phyloP scores from a whole-genome alignment of 53 echinoderm and acorn worm genomes.

The Echinarachnius parma region DNA sequence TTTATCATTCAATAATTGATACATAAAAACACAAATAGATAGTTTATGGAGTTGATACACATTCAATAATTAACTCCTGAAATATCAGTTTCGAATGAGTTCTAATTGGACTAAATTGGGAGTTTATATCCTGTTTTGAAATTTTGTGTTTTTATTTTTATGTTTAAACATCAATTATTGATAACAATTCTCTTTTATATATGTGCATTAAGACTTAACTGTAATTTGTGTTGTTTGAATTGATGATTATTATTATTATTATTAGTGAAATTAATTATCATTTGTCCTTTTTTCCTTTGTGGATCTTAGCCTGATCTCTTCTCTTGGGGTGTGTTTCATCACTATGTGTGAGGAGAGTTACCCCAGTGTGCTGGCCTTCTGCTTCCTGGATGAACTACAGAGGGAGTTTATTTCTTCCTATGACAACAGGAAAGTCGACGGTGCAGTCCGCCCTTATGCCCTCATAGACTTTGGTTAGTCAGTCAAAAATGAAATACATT shows the following conservation, averaged over 20 bases:
- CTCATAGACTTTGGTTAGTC: slow-evolving; percentile 93
- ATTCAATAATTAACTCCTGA: too few species aligned
- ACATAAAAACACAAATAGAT: too few species aligned
- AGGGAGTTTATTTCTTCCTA: slow-evolving; percentile 85
- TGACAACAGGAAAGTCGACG: slow-evolving; percentile 74
- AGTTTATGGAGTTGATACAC: too few species aligned
- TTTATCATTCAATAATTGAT: too few species aligned
- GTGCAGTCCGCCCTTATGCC: slow-evolving; percentile 80
- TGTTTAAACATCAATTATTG: too few species aligned
- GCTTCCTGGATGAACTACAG: slow-evolving; percentile 96
- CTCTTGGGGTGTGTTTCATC: slow-evolving; percentile 93
- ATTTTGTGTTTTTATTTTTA: too few species aligned
- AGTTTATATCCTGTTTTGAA: too few species aligned
- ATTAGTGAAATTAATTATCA: background rate
- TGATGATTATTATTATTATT: background rate
- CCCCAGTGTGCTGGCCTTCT: slow-evolving; percentile 93
- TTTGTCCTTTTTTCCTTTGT: slow-evolving; percentile 8
- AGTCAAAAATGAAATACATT: too few species aligned
- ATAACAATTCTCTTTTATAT: too few species aligned
- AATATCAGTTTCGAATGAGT: too few species aligned
- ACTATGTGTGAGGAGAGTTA: slow-evolving; percentile 96
- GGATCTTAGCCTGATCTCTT: slow-evolving; percentile 79
- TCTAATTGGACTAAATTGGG: too few species aligned
- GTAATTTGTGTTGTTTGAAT: background rate
- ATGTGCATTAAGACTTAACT: background rate